Base-by-base conservation (phyloP, 2,888 invertebrate genomes). In the Tethea ocularis region DNA sequence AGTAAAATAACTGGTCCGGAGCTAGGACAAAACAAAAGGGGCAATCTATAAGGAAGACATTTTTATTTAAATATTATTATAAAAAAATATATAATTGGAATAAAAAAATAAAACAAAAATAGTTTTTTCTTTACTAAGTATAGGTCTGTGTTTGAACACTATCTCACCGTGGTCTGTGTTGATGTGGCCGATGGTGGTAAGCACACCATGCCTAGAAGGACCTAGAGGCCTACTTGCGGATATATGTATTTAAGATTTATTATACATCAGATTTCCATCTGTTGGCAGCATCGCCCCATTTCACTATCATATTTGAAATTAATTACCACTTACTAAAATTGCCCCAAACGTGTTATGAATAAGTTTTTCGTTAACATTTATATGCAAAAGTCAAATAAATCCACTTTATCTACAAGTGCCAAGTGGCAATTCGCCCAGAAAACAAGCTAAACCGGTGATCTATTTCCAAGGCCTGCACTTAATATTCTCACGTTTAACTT, bases 401-500 rank as follows among this genome's bases (percentile, higher is more conserved):
- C 10, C 46, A 38, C n/a, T 46, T 46, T 46, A 46, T 46, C 17
- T 46, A 10, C n/a, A 46, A 46, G 46, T 46, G 46, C 46, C 46
- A 46, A 46, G 46, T 46, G 46, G 46, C 46, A 46, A 20, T 46
- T 46, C 20, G 46, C 46, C 46, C 46, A 46, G 46, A 20, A 20
- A 46, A 46, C 46, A 46, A 46, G 46, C 10, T 46, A 46, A 41
- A 46, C 46, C 20, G 46, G 20, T 46, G 46, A 46, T 46, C n/a
- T 46, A 46, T 46, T 46, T 10, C 46, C 17, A 46, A 46, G 10
- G 17, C 46, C 20, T 46, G 46, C 46, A 46, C 46, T 46, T 46
- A 46, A 46, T 46, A 46, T 46, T 46, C 46, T 46, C 46, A 46
- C 46, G 46, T 46, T 46, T 46, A 46, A 46, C 46, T 46, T 46